Evolutionary conservation across 2,888 invertebrate species (phyloP).

Genomic region (Hyposoter didymator): DNA sequence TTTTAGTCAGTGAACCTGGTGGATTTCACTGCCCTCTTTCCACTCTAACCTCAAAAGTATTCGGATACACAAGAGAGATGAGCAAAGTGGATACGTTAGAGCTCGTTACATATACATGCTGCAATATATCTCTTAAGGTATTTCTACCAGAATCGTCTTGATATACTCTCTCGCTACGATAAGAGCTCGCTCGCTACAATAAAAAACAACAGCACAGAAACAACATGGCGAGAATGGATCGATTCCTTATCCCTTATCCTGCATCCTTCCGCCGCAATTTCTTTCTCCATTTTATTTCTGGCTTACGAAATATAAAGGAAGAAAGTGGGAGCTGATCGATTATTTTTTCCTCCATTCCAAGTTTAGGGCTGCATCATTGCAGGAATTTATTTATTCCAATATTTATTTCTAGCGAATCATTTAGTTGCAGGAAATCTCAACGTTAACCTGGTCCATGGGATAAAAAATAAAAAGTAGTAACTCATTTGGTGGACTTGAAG

Average conservation of each 20-base stretch:
- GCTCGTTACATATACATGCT: slow-evolving; percentile 1
- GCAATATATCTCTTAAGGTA: slow-evolving; percentile 18
- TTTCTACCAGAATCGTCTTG: neutral
- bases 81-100: slow-evolving; percentile 25
- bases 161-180: slow-evolving; percentile 2
- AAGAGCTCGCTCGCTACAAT: slow-evolving; percentile 4
- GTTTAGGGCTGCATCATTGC: neutral
- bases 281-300: neutral
- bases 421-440: neutral
- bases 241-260: neutral
- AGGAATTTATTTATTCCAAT: neutral
- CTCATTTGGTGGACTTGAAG: neutral
- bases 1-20: slow-evolving; percentile 24
- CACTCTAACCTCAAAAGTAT: slow-evolving; percentile 28
- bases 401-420: neutral
- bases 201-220: neutral
- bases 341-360: neutral
- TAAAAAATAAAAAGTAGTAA: neutral
- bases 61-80: slow-evolving; percentile 14
- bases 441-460: neutral
- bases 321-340: neutral
- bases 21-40: slow-evolving; percentile 21
- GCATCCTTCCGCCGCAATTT: neutral
- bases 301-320: neutral
- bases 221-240: neutral